Conservation (phyloP, 2,113 vertebrate genomes). For the Phrynocephalus versicolor region DNA sequence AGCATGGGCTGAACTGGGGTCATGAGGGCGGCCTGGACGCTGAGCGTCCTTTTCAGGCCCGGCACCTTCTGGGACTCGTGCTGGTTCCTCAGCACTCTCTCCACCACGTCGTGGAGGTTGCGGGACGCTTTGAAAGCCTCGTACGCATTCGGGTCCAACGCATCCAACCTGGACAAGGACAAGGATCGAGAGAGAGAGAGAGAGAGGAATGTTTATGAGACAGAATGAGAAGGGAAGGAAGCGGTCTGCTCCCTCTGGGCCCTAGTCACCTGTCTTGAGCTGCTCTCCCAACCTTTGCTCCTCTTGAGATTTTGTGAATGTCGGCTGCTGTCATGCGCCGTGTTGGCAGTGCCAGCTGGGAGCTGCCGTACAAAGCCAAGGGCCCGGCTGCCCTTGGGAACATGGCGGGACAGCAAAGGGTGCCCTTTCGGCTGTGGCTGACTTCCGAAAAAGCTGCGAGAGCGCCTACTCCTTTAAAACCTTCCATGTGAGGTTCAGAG, state of each 20-base stretch:
- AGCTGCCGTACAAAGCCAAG: not conserved
- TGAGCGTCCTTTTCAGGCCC: slow-evolving; percentile 82
- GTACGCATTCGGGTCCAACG: slow-evolving; percentile 94
- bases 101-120: slow-evolving; percentile 92
- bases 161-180: slow-evolving; percentile 82
- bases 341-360: not conserved
- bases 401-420: too few species aligned
- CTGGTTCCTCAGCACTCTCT: slow-evolving; percentile 89
- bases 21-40: slow-evolving; percentile 91
- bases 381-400: too few species aligned
- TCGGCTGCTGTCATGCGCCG: too few species aligned
- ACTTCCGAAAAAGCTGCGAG: too few species aligned
- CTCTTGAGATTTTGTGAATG: not conserved
- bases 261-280: not conserved
- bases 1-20: slow-evolving; percentile 98
- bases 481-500: too few species aligned
- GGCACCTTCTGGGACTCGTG: slow-evolving; percentile 83
- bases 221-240: not conserved
- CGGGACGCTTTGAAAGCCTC: slow-evolving; percentile 97
- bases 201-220: not conserved
- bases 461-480: too few species aligned
- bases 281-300: not conserved
- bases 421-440: too few species aligned
- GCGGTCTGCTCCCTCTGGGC: fast-evolving
- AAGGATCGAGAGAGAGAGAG: not conserved